phyloP scores from a whole-genome alignment of 2,797 vertebrate genomes.

The Lithobates sylvaticus region DNA sequence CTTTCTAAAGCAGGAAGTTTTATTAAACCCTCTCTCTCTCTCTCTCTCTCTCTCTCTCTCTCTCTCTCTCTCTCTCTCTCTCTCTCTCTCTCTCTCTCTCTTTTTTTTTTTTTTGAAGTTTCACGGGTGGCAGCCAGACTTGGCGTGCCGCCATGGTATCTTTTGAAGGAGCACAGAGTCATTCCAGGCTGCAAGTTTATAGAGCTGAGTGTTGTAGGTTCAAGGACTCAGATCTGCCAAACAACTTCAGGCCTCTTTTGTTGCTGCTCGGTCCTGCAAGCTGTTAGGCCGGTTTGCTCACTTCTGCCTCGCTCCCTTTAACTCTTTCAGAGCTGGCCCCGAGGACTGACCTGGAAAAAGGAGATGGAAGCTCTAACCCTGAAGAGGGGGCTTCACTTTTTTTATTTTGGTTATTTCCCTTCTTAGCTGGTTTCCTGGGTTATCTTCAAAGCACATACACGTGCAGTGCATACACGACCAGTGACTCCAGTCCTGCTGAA shows the following conservation, averaged over 20 bases:
- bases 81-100: too few species aligned
- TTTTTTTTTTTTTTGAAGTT: constrained; percentile 9
- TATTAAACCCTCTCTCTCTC: constrained; percentile 45
- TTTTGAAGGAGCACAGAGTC: constrained; percentile 73
- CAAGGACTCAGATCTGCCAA: constrained; percentile 74
- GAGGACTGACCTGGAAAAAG: too few species aligned
- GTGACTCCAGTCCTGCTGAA: too few species aligned
- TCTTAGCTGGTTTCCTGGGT: too few species aligned
- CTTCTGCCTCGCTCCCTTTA: constrained; percentile 27
- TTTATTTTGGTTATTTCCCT: too few species aligned
- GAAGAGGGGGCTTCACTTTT: too few species aligned
- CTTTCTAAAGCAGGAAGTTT: constrained; percentile 71
- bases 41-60: not conserved
- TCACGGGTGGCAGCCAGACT: constrained; percentile 65
- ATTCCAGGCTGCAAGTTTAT: constrained; percentile 76
- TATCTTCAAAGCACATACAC: too few species aligned
- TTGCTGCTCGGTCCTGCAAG: constrained; percentile 76
- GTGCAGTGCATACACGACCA: too few species aligned
- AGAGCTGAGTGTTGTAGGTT: constrained; percentile 74
- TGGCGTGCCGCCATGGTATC: constrained; percentile 73
- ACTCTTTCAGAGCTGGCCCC: constrained; percentile 1
- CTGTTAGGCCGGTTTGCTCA: constrained; percentile 70
- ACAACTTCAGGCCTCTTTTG: constrained; percentile 72
- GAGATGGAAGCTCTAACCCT: too few species aligned
- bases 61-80: not conserved